phyloP scores from a whole-genome alignment of 2,888 invertebrate genomes.

The Cheilosia soror region DNA sequence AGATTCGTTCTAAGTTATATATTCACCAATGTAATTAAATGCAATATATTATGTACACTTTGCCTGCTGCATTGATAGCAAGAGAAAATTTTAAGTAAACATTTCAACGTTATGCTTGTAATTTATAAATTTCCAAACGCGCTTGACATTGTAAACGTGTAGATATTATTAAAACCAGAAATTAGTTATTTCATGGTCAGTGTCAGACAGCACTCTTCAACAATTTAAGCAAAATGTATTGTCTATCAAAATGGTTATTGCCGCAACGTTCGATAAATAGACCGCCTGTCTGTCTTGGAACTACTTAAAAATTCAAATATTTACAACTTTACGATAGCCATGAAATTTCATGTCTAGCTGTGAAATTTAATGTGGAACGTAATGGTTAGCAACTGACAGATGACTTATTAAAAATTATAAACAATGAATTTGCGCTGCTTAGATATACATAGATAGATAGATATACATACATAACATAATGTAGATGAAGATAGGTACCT shows the following conservation, averaged over 20 bases:
- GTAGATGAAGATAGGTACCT: too few species aligned
- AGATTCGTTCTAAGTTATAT: too few species aligned
- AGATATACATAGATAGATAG: too few species aligned
- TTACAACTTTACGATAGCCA: constrained; percentile 43
- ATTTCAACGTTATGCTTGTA: constrained; percentile 5
- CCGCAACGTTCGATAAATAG: constrained; percentile 41
- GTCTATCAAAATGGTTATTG: constrained; percentile 53
- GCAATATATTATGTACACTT: too few species aligned
- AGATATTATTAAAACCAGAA: constrained; percentile 8
- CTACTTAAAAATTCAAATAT: constrained; percentile 58
- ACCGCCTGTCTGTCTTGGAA: constrained; percentile 20
- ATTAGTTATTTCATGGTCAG: constrained; percentile 30
- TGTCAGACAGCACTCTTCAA: not conserved
- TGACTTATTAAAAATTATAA: constrained; percentile 53
- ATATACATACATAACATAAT: not conserved
- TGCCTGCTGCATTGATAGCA: not conserved
- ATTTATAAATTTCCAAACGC: constrained; percentile 19
- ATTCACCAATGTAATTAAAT: too few species aligned
- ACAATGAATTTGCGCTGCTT: constrained; percentile 25
- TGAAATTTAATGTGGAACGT: constrained; percentile 45
- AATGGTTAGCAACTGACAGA: constrained; percentile 44
- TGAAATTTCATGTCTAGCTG: constrained; percentile 51
- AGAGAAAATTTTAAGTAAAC: constrained; percentile 14
- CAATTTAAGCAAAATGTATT: constrained; percentile 53
- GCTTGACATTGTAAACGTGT: constrained; percentile 15